Base-by-base conservation (phyloP, 2,113 vertebrate species). In the Hippopotamus amphibius region DNA sequence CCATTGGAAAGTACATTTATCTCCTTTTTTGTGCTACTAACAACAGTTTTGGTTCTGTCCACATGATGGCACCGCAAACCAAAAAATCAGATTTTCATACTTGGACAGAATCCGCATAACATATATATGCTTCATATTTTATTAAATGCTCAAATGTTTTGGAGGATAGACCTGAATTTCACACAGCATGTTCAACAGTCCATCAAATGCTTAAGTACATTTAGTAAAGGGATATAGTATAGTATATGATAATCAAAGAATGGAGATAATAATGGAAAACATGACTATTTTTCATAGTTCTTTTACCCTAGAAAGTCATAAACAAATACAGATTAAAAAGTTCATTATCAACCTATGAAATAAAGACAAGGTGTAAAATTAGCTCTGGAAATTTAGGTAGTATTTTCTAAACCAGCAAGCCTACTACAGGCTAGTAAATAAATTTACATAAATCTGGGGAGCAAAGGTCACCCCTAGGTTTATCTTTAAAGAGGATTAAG, bases 51-150 rank as follows among this genome's bases (percentile, higher is more conserved):
- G 22, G 5, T 19, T 96, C 59, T 91, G 21, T 19, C 71, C 79
- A 84, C 97, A 22, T 1, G 77, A 66, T 81, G 97, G 95, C 93
- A 43, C 53, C 83, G 88, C 28, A 43, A 81, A 28, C 87, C 22
- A 12, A 90, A 91, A 93, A 92, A 79, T 94, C 48, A 11, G 5
- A 82, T 57, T 81, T 90, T 79, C 26, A 22, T 21, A 28, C 13
- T 6, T 59, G 65, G 12, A 28, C 63, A 59, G 37, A 37, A 57
- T 61, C 2, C 21, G 10, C 3, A 0, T 26, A 72, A 65, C 22
- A 55, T 15, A 48, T 0, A n/a, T 0, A 33, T 37, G 5, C 37
- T 55, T 90, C 55, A 19, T 57, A 76, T 46, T 85, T 92, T 71
- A 68, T 53, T 53, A 96, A 90, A 84, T 55, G 16, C 1, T 14